phyloP scores from a whole-genome alignment of 2,797 vertebrate species.

The Sphaeramia orbicularis region DNA sequence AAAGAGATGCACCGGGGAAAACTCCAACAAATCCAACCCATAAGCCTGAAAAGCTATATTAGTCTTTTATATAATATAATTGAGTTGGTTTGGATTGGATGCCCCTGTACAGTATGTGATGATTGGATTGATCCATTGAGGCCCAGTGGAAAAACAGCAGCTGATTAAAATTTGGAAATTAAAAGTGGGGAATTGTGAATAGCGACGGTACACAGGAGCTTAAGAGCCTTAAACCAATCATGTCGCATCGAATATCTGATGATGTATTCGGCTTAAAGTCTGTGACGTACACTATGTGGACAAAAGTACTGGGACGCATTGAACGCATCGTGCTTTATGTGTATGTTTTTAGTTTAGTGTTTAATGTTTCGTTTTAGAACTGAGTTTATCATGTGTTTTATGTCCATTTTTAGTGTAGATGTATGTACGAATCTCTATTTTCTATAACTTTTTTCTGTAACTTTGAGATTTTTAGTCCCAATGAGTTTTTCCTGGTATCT shows the following conservation, averaged over 20 bases:
- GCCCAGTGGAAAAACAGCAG: constrained; percentile 51
- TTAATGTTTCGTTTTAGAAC: too few species aligned
- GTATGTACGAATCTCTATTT: too few species aligned
- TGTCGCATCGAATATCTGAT: neutral
- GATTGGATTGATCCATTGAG: constrained; percentile 69
- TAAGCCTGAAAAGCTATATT: constrained; percentile 46
- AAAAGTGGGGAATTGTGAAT: constrained; percentile 46
- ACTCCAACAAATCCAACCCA: constrained; percentile 30
- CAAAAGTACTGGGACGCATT: too few species aligned
- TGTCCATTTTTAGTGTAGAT: too few species aligned
- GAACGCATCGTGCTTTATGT: too few species aligned
- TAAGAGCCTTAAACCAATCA: constrained; percentile 24
- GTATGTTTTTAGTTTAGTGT: too few species aligned
- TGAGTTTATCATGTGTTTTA: too few species aligned
- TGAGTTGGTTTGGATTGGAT: constrained; percentile 50
- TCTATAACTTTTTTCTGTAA: too few species aligned
- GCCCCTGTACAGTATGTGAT: constrained; percentile 31
- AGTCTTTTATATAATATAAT: constrained; percentile 53
- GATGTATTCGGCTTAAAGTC: constrained; percentile 7
- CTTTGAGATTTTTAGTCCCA: too few species aligned
- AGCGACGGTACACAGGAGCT: constrained; percentile 31
- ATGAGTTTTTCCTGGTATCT: too few species aligned
- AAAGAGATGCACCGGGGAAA: constrained; percentile 13
- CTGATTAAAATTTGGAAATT: constrained; percentile 69
- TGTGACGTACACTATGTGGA: neutral